Evolutionary conservation across 2,797 vertebrate genomes (phyloP).

Genomic region (Percopsis omiscomaycus): DNA sequence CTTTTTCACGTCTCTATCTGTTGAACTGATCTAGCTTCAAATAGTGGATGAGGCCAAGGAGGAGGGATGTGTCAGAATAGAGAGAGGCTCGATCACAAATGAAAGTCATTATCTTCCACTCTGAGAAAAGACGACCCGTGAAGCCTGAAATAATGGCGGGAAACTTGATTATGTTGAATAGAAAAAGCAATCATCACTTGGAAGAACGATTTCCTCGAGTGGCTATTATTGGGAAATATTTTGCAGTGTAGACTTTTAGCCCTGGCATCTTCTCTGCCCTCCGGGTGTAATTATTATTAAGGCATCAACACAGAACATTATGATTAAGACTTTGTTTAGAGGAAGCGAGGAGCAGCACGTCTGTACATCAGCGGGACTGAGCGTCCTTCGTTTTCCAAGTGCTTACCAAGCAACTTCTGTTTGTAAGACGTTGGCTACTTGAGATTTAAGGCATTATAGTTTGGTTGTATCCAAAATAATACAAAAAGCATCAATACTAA

Average conservation of each 20-base stretch:
- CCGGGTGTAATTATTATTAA: conserved; percentile 28
- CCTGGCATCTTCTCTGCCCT: conserved; percentile 50
- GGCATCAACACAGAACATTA: conserved; percentile 22
- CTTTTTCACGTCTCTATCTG: conserved; percentile 24
- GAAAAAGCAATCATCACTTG: conserved; percentile 43
- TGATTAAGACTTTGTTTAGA: conserved; percentile 48
- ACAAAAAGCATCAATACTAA: conserved; percentile 36
- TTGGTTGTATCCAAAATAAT: conserved; percentile 36
- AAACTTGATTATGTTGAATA: conserved; percentile 51
- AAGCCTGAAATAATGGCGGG: conserved; percentile 39
- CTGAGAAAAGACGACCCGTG: conserved; percentile 39
- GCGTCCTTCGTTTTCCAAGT: conserved; percentile 40
- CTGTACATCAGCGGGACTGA: conserved; percentile 36
- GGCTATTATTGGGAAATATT: conserved; percentile 25
- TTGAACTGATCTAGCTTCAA: conserved; percentile 29
- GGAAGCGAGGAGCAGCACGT: conserved; percentile 47
- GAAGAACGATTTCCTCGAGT: conserved; percentile 29
- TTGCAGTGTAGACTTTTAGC: conserved; percentile 37
- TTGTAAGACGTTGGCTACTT: conserved; percentile 35
- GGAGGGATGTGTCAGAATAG: conserved; percentile 26
- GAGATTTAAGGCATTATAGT: conserved; percentile 34
- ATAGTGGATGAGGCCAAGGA: conserved; percentile 46
- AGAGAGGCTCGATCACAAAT: conserved; percentile 35
- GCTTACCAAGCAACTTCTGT: conserved; percentile 63
- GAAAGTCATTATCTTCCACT: conserved; percentile 40